Evolutionary conservation across 2,797 vertebrate genomes (phyloP), one percentile per base, ranked within the genome.

Genomic region (Rousettus madagascariensis): DNA sequence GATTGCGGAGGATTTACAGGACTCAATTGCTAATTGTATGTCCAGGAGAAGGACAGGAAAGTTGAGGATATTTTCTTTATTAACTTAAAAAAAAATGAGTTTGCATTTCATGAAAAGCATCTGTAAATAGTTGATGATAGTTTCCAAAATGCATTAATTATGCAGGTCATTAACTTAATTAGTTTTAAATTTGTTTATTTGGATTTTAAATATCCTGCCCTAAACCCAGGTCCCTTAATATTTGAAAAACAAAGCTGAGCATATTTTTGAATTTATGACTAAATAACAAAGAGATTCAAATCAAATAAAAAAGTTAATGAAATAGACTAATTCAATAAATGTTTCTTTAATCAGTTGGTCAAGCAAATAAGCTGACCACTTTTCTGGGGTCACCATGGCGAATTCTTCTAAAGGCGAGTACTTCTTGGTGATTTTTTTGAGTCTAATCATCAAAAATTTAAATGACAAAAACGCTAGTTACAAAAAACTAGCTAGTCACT

Each of bases 111-210:
- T 55, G 33, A 80, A 3, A 61, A 63, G 11, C 55, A 74, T 61
- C 19, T 9, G 24, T 17, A 69, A 8, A 90, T 24, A 86, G 28
- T 72, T 92, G 71, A 74, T 28, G 51, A 71, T 80, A 74, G 57
- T 78, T 79, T 96, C 72, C 86, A 28, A 95, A 97, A 90, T 46
- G 9, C 28, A 55, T 36, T 68, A 12, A 63, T 96, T 93, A 80
- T 66, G 11, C n/a, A 51, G 10, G 9, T 87, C 28, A 71, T 96
- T 91, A 92, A 57, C 51, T 92, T 87, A 66, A 33, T 91, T 53
- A 51, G 38, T 59, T 79, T 86, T 94, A 66, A 55, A 85, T 69
- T 78, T 92, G 36, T 74, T 97, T 94, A 65, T 87, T 92, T 68
- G 85, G 20, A 80, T 91, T 90, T 86, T 90, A 91, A 93, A 75